phyloP scores from a whole-genome alignment of 2,888 invertebrate genomes.

The Troglohyphantes excavatus region DNA sequence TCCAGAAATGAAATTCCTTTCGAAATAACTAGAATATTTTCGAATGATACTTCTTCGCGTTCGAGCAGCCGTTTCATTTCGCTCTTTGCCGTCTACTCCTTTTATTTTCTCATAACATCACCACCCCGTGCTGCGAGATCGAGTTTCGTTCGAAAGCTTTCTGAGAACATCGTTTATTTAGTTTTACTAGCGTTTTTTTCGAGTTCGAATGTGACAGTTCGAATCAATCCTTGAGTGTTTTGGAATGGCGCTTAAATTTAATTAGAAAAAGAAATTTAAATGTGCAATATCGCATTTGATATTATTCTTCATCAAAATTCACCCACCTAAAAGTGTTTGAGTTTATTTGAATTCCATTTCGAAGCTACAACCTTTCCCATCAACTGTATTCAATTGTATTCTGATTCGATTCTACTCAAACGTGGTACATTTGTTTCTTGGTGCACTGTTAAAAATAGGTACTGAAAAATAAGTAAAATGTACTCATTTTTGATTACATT shows the following conservation, averaged over 20 bases:
- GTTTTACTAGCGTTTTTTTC: background rate
- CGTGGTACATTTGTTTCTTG: too few species aligned
- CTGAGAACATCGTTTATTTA: constrained; percentile 14
- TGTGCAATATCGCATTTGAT: background rate
- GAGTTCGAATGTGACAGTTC: background rate
- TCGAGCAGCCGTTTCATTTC: constrained; percentile 53
- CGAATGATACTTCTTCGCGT: constrained; percentile 45
- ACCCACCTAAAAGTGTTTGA: too few species aligned
- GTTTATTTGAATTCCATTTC: too few species aligned
- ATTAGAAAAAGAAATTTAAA: background rate
- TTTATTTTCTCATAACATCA: constrained; percentile 58
- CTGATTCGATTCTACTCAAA: too few species aligned
- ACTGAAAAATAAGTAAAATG: too few species aligned
- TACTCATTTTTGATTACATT: too few species aligned
- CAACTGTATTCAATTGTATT: too few species aligned
- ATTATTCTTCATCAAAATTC: background rate
- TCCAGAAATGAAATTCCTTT: constrained; percentile 69
- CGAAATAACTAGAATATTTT: constrained; percentile 76
- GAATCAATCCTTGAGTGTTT: background rate
- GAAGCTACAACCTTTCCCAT: too few species aligned
- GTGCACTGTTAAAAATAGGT: too few species aligned
- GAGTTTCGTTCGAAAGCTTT: constrained; percentile 20
- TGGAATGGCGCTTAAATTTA: background rate
- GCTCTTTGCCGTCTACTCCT: constrained; percentile 20
- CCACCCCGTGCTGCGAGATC: constrained; percentile 34